phyloP scores from a whole-genome alignment of 2,113 vertebrate species.

The Atherinomorus stipes region DNA sequence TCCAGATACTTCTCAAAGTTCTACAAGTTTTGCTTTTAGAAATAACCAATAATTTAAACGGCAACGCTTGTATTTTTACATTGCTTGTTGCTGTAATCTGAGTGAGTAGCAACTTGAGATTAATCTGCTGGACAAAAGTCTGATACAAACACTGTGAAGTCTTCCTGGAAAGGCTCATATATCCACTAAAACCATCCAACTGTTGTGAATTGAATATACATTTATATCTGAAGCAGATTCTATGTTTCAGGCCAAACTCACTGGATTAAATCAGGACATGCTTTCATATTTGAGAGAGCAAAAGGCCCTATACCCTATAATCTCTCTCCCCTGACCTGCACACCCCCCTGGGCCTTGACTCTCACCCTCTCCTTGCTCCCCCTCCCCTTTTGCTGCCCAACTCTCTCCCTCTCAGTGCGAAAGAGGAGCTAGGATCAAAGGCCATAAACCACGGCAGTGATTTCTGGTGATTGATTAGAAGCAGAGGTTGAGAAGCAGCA shows the following conservation, averaged over 20 bases:
- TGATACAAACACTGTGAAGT: too few species aligned
- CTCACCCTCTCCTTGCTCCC: slow-evolving; percentile 56
- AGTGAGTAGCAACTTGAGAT: too few species aligned
- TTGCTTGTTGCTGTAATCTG: too few species aligned
- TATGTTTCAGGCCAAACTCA: slow-evolving; percentile 36
- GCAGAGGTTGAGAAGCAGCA: slow-evolving; percentile 86
- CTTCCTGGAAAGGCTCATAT: background rate
- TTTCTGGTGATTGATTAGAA: slow-evolving; percentile 95
- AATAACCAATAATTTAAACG: too few species aligned
- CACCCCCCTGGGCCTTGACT: slow-evolving; percentile 64
- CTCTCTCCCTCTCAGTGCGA: slow-evolving; percentile 76
- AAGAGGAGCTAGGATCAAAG: slow-evolving; percentile 95
- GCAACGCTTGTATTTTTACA: too few species aligned
- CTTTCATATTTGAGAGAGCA: slow-evolving; percentile 59
- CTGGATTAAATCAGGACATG: slow-evolving; percentile 67
- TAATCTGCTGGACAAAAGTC: too few species aligned
- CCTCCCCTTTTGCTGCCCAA: slow-evolving; percentile 28
- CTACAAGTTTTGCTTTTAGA: too few species aligned
- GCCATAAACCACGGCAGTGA: slow-evolving; percentile 88
- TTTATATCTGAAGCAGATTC: slow-evolving; percentile 1
- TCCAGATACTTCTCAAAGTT: background rate
- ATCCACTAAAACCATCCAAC: background rate
- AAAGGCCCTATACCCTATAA: slow-evolving; percentile 55
- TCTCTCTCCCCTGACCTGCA: slow-evolving; percentile 77
- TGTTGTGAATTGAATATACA: background rate